These are phyloP conservation scores for Alca torda DNA, from an alignment of 2,797 vertebrate genomes.

Conservation along the genomic window DNA sequence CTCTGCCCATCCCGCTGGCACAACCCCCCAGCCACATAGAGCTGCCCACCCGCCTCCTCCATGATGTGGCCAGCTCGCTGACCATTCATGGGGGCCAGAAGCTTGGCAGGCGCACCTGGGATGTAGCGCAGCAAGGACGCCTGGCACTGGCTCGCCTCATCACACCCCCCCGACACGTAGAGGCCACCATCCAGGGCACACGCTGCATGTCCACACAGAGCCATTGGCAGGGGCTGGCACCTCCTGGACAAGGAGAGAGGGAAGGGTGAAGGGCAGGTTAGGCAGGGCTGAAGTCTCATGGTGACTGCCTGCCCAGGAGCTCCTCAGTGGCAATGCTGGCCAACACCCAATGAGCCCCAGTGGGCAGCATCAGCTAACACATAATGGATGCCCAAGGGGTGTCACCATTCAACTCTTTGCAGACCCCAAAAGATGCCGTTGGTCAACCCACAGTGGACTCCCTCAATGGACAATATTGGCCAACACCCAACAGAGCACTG, in stretches of 20 bases:
- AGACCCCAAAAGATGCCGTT: neutral
- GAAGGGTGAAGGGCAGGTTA: conserved; percentile 7
- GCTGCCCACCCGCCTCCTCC: conserved; percentile 69
- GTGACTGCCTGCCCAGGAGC: conserved; percentile 38
- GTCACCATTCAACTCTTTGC: neutral
- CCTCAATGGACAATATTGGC: neutral
- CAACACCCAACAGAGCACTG: neutral
- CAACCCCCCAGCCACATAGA: conserved; percentile 80
- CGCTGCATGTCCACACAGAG: conserved; percentile 77
- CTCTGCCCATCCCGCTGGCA: conserved; percentile 12
- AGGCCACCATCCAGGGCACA: conserved; percentile 74
- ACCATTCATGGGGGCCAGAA: conserved; percentile 73
- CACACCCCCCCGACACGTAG: conserved; percentile 79
- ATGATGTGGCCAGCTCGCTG: conserved; percentile 79
- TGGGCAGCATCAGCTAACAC: neutral
- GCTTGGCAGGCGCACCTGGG: conserved; percentile 53
- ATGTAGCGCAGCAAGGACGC: conserved; percentile 74
- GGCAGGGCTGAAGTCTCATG: conserved; percentile 18
- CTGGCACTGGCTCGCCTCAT: conserved; percentile 52
- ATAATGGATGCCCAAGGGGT: neutral
- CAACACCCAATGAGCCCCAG: neutral
- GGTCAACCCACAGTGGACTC: neutral
- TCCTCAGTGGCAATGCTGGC: neutral
- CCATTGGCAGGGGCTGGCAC: conserved; percentile 69
- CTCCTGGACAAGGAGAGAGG: conserved; percentile 72